These are phyloP conservation scores for Oreocharis arfaki DNA, from an alignment of 2,113 vertebrate species.

Conservation along the genomic window DNA sequence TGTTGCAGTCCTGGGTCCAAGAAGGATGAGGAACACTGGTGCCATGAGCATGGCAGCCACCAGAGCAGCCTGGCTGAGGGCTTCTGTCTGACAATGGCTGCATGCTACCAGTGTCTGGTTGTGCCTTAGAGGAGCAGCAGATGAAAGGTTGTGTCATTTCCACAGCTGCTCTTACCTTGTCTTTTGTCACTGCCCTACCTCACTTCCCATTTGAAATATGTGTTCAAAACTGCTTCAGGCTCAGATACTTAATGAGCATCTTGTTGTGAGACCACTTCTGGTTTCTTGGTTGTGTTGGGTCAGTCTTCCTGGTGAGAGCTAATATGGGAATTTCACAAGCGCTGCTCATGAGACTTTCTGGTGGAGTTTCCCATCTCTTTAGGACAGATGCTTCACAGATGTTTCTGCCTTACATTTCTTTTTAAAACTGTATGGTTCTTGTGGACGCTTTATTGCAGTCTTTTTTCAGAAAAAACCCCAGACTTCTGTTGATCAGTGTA, in stretches of 20 bases:
- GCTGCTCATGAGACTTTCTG: rapidly evolving
- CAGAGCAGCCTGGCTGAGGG: neutral
- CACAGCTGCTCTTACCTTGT: neutral
- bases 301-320: neutral
- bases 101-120: neutral
- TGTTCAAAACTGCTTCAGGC: neutral
- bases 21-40: neutral
- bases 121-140: neutral
- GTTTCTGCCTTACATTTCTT: neutral
- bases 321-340: neutral
- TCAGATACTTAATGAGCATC: neutral
- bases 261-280: neutral
- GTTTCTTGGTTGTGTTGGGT: neutral
- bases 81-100: neutral
- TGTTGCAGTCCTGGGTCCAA: neutral
- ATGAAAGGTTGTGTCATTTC: neutral
- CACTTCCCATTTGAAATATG: neutral
- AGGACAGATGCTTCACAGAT: neutral
- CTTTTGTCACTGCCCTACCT: neutral
- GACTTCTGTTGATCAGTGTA: neutral
- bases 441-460: neutral
- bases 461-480: neutral
- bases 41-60: neutral
- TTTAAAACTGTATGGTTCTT: neutral
- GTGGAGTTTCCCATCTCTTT: neutral